Evolutionary conservation across 2,888 invertebrate species (phyloP), one percentile per base, ranked within the genome.

Genomic region (Melangyna quadrimaculata): DNA sequence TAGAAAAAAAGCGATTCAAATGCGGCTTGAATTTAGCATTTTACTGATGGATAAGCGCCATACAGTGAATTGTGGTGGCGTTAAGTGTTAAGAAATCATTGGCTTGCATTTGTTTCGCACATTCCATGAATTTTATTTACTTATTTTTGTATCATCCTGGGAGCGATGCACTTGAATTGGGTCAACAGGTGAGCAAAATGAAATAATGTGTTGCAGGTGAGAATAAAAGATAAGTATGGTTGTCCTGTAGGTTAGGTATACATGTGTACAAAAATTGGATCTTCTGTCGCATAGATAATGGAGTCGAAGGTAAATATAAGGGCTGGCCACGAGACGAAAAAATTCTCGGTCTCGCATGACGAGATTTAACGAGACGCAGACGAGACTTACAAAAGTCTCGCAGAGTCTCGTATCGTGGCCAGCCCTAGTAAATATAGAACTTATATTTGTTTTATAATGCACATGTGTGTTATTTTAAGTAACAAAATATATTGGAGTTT

Each of bases 181-280:
- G 86, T 86, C 86, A 86, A 86, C 86, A 86, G 80, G 86, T 86
- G 86, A 86, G 67, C 55, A 59, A 74, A 57, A 57, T 74, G 51
- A 70, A 61, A 57, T 9, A 37, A 72, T 59, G 24, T 67, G 65
- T 35, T 27, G 61, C 29, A 57, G 77, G 65, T 51, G 70, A 40
- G 37, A 55, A 67, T 37, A 32, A 12, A 14, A n/a, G 32, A n/a
- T n/a, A n/a, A n/a, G 19, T 37, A 67, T 65, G 57, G 24, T 3
- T 24, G 2, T 27, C 14, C 6, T 43, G 17, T 43, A 17, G 40
- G 40, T n/a, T n/a, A 37, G 5, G 5, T 43, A 8, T 43, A 9
- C 8, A 17, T 43, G 2, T 8, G n/a, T 1, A 45, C 17, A 19
- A 45, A 45, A 45, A 17, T 43, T 17, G 43, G 2, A 17, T n/a